These are phyloP conservation scores for Pterocles gutturalis DNA, from an alignment of 2,113 vertebrate genomes.

Conservation along the genomic window DNA sequence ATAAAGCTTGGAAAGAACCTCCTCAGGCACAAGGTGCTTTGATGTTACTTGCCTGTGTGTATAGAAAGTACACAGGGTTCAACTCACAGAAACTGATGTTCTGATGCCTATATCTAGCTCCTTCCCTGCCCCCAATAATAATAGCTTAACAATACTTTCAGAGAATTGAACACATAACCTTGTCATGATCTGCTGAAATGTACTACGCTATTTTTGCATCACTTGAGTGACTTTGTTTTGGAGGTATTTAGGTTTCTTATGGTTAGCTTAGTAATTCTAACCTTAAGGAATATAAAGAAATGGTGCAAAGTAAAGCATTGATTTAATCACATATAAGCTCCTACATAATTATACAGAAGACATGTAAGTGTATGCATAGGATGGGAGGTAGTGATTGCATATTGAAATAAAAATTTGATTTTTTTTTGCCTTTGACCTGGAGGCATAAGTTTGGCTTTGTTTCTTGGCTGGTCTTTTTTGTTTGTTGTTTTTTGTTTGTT, in stretches of 20 bases:
- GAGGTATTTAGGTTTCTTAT: slow-evolving; percentile 32
- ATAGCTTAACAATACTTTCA: slow-evolving; percentile 4
- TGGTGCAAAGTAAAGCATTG: not conserved
- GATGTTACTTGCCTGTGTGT: slow-evolving; percentile 25
- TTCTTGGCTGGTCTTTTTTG: not conserved
- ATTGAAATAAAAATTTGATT: not conserved
- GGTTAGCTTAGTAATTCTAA: slow-evolving; percentile 42
- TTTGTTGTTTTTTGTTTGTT: not conserved
- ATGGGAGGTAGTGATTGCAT: not conserved
- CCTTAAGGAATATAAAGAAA: slow-evolving; percentile 18
- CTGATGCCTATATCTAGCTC: not conserved
- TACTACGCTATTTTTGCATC: slow-evolving; percentile 22
- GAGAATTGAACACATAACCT: slow-evolving; percentile 30
- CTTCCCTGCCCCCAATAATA: not conserved
- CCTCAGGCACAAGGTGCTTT: slow-evolving; percentile 29
- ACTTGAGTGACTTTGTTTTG: not conserved
- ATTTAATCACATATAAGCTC: not conserved
- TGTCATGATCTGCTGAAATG: not conserved
- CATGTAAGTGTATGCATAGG: not conserved
- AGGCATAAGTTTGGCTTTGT: not conserved
- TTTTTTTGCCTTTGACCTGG: not conserved
- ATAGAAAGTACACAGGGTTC: slow-evolving; percentile 32
- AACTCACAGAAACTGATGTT: slow-evolving; percentile 2
- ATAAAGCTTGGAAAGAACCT: slow-evolving; percentile 81
- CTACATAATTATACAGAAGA: not conserved